A percentile compares a stretch with the other conserved stretches of the same genome.
Evolutionary conservation across 2,888 invertebrate genomes (phyloP).

Genomic region (Gisinianus flammeolus): DNA sequence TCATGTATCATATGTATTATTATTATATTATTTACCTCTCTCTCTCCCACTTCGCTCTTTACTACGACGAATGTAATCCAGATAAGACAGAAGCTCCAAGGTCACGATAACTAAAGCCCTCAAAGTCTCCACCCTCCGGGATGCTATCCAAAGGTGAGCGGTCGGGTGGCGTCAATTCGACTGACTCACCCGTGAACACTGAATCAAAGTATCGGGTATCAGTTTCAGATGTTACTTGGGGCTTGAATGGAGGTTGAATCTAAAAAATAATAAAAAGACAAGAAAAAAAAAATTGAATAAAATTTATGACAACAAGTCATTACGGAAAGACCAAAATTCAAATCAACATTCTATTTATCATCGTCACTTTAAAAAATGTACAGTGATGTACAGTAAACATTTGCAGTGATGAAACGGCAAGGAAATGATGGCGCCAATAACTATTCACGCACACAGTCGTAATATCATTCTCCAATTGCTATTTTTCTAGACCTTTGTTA

Average conservation of each 20-base stretch:
- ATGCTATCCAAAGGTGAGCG: constrained; percentile 69
- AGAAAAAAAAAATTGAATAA: background rate
- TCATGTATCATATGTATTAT: background rate
- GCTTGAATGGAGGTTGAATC: constrained; percentile 92
- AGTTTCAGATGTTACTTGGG: constrained; percentile 91
- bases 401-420: background rate
- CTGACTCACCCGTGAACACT: constrained; percentile 97
- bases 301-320: background rate
- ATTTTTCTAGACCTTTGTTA: background rate
- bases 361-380: background rate
- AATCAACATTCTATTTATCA: background rate
- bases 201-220: constrained; percentile 98
- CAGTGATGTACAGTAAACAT: background rate
- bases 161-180: constrained; percentile 94
- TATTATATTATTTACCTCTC: background rate
- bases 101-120: constrained; percentile 84
- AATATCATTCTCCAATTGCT: background rate
- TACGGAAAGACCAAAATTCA: background rate
- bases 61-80: constrained; percentile 42
- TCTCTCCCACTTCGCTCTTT: background rate
- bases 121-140: constrained; percentile 71
- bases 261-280: constrained; percentile 61
- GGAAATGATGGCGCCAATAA: background rate
- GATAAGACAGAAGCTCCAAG: constrained; percentile 63
- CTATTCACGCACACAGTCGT: background rate